Evolutionary conservation across 1,140 invertebrate species (phyloP).

Genomic region (Triops longicaudatus): DNA sequence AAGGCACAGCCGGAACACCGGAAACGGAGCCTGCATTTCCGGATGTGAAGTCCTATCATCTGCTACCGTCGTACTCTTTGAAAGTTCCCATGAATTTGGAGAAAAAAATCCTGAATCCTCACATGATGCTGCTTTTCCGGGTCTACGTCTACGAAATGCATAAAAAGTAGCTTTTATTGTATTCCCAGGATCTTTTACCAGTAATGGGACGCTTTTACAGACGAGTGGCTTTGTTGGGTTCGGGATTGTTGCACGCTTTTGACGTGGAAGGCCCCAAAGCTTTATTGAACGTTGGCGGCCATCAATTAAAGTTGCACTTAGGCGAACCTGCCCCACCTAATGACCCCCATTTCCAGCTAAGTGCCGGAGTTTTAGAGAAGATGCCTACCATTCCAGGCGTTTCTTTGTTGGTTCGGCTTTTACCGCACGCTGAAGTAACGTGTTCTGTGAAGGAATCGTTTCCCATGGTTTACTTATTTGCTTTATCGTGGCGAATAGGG

Average conservation of each 20-base stretch:
- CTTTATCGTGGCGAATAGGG: background rate
- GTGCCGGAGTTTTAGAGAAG: background rate
- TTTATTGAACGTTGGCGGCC: constrained; percentile 3
- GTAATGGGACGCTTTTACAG: background rate
- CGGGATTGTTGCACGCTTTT: constrained; percentile 2
- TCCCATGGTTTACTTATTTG: background rate
- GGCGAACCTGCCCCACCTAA: background rate
- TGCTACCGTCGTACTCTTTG: background rate
- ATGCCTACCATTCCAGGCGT: background rate
- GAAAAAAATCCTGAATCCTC: constrained; percentile 9
- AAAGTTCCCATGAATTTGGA: constrained; percentile 6
- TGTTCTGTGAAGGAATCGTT: background rate
- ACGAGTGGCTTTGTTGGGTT: background rate
- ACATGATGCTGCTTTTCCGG: background rate
- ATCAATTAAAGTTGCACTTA: constrained; percentile 13
- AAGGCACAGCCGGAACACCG: background rate
- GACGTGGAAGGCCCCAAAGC: background rate
- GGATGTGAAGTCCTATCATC: background rate
- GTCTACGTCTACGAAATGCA: constrained; percentile 11
- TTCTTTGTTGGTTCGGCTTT: background rate
- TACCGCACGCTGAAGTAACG: background rate
- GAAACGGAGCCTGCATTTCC: background rate
- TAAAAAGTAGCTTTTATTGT: background rate
- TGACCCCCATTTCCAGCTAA: background rate
- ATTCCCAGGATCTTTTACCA: background rate